Evolutionary conservation across 1,140 invertebrate species (phyloP), one percentile per base, ranked within the genome.

Genomic region (Pygmarrhopalites habei): DNA sequence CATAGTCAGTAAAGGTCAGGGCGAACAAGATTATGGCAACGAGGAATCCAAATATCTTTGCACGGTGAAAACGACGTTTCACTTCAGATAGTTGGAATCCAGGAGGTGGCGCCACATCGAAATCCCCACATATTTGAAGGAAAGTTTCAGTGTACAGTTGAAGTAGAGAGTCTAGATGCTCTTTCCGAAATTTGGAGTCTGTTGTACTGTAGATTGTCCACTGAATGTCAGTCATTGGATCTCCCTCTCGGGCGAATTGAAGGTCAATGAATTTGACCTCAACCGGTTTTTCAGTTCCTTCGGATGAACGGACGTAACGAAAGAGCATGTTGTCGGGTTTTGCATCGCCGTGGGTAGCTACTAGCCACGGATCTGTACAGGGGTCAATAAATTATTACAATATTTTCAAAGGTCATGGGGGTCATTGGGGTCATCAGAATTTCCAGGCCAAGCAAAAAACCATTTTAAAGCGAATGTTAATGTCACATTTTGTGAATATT

Each of bases 251-350:
- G 17, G 29, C 30, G 14, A 67, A 30, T 52, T 69, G 68, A 4
- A 69, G 29, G 29, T 69, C 68, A 25, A 69, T 41, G 1, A 69
- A 43, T 2, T 49, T 55, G 17, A 60, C 55, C 26, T 43, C 46
- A n/a, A 49, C 44, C 1, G 56, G 60, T 15, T 39, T 41, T 10
- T 35, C 35, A 1, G 60, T 71, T 14, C 71, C 69, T 12, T 77
- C 67, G n/a, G n/a, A n/a, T n/a, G n/a, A n/a, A n/a, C n/a, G n/a
- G 5, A 74, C 68, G 60, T 81, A 79, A 59, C 79, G 78, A 12
- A 81, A 79, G 2, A 88, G 71, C 70, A 88, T 87, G 72, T 88
- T 88, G 39, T 84, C 85, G 23, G 76, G 71, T 82, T 83, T 84
- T 2, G 83, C 64, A 74, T 86, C 82, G 0, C 80, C 80, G 71